phyloP scores from a whole-genome alignment of 2,113 vertebrate species.

The Pan troglodytes region DNA sequence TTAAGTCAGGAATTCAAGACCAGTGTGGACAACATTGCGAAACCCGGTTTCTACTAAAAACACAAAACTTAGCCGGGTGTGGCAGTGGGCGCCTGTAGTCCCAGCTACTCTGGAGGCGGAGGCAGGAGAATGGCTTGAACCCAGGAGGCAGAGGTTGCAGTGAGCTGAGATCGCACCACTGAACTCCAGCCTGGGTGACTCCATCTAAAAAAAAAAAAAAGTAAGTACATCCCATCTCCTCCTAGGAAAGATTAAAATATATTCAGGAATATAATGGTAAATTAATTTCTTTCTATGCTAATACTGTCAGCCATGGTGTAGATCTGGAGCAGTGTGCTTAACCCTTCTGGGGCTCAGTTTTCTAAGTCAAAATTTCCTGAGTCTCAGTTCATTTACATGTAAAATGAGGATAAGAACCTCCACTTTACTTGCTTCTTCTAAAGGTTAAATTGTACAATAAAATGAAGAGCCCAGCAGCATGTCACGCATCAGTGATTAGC shows the following conservation, averaged over 20 bases:
- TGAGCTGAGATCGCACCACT: no score
- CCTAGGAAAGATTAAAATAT: not conserved
- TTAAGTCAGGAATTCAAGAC: no score
- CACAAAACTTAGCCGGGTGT: no score
- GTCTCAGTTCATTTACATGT: not conserved
- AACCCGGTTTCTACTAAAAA: no score
- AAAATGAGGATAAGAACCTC: not conserved
- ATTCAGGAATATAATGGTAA: not conserved
- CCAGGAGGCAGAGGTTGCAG: no score
- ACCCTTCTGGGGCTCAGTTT: not conserved
- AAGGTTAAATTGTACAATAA: not conserved
- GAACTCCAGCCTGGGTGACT: no score
- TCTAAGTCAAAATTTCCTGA: not conserved
- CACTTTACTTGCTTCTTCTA: not conserved
- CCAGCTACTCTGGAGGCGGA: no score
- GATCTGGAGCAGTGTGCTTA: not conserved
- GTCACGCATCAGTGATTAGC: not conserved
- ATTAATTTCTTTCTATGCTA: not conserved
- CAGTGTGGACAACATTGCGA: no score
- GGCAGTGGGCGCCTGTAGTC: no score
- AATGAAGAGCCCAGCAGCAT: not conserved
- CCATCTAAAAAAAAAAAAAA: no score
- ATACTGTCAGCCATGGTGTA: fast-evolving
- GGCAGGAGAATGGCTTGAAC: no score
- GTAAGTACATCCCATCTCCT: not conserved